Conservation (phyloP, 2,797 vertebrate species). For the Eospalax fontanierii region DNA sequence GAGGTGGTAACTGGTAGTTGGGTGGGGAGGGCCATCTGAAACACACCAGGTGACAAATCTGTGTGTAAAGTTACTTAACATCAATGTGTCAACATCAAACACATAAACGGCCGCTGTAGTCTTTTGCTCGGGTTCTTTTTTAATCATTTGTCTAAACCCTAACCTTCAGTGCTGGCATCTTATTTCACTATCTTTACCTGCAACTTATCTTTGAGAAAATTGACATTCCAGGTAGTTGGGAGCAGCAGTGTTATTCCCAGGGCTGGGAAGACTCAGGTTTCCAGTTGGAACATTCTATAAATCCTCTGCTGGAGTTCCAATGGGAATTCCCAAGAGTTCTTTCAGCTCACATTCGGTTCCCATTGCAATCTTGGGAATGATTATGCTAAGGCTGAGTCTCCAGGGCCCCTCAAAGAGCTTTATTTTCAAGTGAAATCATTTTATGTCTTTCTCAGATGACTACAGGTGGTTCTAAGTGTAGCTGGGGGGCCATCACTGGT, state of each 20-base stretch:
- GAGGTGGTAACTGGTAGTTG: neutral
- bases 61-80: neutral
- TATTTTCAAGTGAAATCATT: constrained; percentile 61
- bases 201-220: constrained; percentile 7
- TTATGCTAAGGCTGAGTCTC: constrained; percentile 3
- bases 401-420: constrained; percentile 13
- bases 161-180: constrained; percentile 6
- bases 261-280: neutral
- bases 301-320: neutral
- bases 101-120: neutral
- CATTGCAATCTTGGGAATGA: neutral
- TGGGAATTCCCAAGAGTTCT: neutral
- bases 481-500: neutral
- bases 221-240: neutral
- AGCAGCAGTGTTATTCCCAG: neutral
- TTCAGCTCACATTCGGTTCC: constrained; percentile 22
- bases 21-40: neutral
- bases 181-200: neutral
- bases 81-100: neutral
- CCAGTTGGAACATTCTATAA: neutral
- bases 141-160: neutral
- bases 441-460: neutral
- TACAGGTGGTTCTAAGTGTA: neutral
- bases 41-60: neutral
- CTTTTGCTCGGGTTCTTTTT: too few species aligned